A percentile compares a stretch with the other conserved stretches of the same genome.
Evolutionary conservation across 2,113 vertebrate species (phyloP).

Genomic region (Manacus vitellinus): DNA sequence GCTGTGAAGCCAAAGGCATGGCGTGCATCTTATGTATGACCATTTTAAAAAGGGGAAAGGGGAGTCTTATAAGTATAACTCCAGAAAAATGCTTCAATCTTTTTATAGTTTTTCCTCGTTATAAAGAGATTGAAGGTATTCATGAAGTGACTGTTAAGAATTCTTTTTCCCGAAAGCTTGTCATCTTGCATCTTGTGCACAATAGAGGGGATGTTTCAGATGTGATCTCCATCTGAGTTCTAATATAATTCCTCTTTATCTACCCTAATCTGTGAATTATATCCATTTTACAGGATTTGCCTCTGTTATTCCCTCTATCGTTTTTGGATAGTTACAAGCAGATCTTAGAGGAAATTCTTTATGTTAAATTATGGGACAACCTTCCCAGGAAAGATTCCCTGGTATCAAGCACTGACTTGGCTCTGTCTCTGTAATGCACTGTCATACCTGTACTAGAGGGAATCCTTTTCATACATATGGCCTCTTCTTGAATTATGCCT

Average conservation of each 20-base stretch:
- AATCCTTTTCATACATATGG: neutral
- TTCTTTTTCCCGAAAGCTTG: slow-evolving; percentile 6
- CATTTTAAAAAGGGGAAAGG: neutral
- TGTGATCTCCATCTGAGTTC: neutral
- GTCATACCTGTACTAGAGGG: neutral
- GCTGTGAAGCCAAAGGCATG: neutral
- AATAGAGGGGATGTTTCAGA: neutral
- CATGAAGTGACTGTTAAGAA: slow-evolving; percentile 25
- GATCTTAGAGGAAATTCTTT: neutral
- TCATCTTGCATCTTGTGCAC: slow-evolving; percentile 5
- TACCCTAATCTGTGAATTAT: neutral
- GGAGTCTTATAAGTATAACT: neutral
- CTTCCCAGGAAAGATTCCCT: neutral
- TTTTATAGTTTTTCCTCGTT: neutral
- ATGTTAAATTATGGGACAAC: neutral
- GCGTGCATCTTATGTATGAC: neutral
- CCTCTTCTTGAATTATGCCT: neutral
- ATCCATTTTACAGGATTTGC: neutral
- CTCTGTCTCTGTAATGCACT: neutral
- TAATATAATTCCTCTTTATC: slow-evolving; percentile 21
- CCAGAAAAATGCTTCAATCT: neutral
- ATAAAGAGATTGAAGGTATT: neutral
- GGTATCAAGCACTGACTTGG: neutral
- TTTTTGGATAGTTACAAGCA: neutral
- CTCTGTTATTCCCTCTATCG: neutral